phyloP scores from a whole-genome alignment of 2,113 vertebrate genomes.

The Noturus placidus region DNA sequence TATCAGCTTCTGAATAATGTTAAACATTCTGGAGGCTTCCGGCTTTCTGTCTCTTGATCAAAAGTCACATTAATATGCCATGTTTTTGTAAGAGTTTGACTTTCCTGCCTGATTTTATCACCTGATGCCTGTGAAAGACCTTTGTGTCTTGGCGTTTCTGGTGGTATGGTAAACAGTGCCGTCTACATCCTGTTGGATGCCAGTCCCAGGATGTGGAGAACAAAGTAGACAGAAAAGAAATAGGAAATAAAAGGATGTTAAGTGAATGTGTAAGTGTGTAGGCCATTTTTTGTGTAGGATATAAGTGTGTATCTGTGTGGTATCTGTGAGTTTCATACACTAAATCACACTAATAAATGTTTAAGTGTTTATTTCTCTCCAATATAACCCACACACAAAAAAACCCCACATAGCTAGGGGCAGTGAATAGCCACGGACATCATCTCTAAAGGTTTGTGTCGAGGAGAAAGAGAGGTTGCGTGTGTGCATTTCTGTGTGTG shows the following conservation, averaged over 20 bases:
- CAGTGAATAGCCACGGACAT: slow-evolving; percentile 32
- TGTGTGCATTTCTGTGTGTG: slow-evolving; percentile 38
- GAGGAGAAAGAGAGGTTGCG: slow-evolving; percentile 47
- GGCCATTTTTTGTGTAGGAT: not conserved
- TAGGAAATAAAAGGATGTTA: slow-evolving; percentile 23
- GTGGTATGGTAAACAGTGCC: slow-evolving; percentile 26
- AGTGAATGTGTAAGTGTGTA: slow-evolving; percentile 11
- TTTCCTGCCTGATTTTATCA: slow-evolving; percentile 60
- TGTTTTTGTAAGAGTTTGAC: slow-evolving; percentile 39
- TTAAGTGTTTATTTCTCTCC: slow-evolving; percentile 38
- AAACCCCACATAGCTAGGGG: slow-evolving; percentile 5
- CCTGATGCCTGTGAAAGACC: slow-evolving; percentile 54
- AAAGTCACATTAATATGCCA: slow-evolving; percentile 55
- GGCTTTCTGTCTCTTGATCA: slow-evolving; percentile 51
- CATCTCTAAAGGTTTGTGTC: slow-evolving; percentile 31
- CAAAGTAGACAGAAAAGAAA: slow-evolving; percentile 13
- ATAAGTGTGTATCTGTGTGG: slow-evolving; percentile 18
- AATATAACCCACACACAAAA: slow-evolving; percentile 25
- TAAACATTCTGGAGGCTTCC: slow-evolving; percentile 57
- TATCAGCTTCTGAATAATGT: slow-evolving; percentile 61
- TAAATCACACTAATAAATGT: slow-evolving; percentile 32
- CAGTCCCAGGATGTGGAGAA: slow-evolving; percentile 57
- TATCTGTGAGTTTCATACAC: slow-evolving; percentile 22
- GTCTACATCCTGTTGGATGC: slow-evolving; percentile 46
- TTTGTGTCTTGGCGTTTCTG: slow-evolving; percentile 50